Evolutionary conservation across 2,113 vertebrate genomes (phyloP).

Genomic region (Romanogobio albipinnatus): DNA sequence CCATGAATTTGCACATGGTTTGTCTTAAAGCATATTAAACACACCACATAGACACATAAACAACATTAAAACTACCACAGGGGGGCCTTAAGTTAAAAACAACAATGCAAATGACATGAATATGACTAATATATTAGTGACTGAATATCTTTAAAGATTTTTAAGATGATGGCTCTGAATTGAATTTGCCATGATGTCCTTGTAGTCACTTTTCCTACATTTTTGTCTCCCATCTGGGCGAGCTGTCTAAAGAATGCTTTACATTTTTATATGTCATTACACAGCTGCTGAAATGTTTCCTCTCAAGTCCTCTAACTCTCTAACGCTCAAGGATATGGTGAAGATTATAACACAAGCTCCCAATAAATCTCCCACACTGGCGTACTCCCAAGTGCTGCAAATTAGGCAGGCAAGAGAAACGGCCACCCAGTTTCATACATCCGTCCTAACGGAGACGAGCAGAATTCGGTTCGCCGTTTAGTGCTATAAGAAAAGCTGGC

Average conservation of each 20-base stretch:
- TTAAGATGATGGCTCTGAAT: constrained; percentile 3
- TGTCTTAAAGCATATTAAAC: too few relatives aligned
- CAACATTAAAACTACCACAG: too few relatives aligned
- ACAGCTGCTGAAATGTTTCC: constrained; percentile 43
- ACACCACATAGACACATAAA: too few relatives aligned
- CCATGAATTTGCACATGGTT: too few relatives aligned
- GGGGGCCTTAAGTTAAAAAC: neutral
- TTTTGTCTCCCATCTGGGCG: neutral
- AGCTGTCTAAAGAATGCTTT: constrained; percentile 19
- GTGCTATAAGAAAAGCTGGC: constrained; percentile 53
- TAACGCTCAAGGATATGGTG: constrained; percentile 52
- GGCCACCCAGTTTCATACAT: constrained; percentile 35
- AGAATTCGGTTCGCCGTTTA: constrained; percentile 52
- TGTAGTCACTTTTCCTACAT: constrained; percentile 34
- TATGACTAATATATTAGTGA: neutral
- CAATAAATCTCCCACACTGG: constrained; percentile 47
- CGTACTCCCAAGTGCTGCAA: constrained; percentile 51
- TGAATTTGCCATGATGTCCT: constrained; percentile 27
- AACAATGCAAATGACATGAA: neutral
- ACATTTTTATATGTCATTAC: constrained; percentile 48
- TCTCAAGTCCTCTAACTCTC: constrained; percentile 41
- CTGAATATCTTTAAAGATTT: constrained; percentile 32
- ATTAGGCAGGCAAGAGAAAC: constrained; percentile 50
- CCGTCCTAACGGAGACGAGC: constrained; percentile 51
- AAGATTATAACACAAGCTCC: constrained; percentile 54